Conservation (phyloP, 2,113 vertebrate genomes). For the Lepisosteus osseus region DNA sequence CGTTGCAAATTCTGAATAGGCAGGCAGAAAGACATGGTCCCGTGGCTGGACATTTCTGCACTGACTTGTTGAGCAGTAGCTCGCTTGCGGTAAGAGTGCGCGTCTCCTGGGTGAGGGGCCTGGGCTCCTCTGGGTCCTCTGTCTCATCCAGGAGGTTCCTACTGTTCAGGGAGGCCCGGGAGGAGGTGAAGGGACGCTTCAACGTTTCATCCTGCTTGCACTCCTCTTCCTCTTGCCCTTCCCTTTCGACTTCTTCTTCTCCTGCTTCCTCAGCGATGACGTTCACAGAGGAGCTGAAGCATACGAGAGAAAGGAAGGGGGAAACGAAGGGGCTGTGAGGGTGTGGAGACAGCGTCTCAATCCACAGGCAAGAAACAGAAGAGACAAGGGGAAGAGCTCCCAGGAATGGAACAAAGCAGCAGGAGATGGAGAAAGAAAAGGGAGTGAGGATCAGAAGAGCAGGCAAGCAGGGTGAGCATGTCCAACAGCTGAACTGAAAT, state of each 20-base stretch:
- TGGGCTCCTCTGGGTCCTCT: constrained; percentile 35
- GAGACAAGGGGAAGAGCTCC: too few species aligned
- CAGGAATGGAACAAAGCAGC: too few species aligned
- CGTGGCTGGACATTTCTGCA: constrained; percentile 6
- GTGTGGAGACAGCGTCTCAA: not conserved
- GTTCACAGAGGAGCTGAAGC: not conserved
- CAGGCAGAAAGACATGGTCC: not conserved
- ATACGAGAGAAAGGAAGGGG: not conserved
- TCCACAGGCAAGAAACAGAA: too few species aligned
- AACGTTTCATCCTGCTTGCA: not conserved
- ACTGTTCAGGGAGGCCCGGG: constrained; percentile 22
- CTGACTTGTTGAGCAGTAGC: constrained; percentile 68
- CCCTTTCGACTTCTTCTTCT: not conserved
- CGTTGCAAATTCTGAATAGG: not conserved
- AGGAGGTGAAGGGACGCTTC: constrained; percentile 25
- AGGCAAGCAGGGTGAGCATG: too few species aligned
- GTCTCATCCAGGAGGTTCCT: constrained; percentile 29
- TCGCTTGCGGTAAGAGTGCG: constrained; percentile 60
- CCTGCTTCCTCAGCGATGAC: constrained; percentile 11
- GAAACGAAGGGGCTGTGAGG: not conserved
- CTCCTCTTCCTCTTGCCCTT: constrained; percentile 21
- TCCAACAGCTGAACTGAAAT: too few species aligned
- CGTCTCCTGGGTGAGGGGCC: constrained; percentile 45
- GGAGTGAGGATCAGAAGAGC: too few species aligned
- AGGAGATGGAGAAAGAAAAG: too few species aligned